These are phyloP conservation scores for Pentamera pediparva DNA, from an alignment of 53 echinoderm and acorn worm species.

Conservation along the genomic window DNA sequence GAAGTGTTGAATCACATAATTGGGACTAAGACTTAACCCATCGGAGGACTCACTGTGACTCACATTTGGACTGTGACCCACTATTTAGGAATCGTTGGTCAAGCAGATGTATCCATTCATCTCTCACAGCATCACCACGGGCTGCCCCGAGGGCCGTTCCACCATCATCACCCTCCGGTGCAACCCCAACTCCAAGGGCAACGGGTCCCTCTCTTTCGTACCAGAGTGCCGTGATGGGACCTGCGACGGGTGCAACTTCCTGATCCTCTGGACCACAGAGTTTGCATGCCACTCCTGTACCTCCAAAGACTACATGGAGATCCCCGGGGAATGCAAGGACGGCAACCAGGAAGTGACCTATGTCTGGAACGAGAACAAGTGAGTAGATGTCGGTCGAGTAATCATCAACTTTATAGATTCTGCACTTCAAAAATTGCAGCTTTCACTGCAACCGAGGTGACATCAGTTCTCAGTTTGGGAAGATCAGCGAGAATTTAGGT, in stretches of 20 bases:
- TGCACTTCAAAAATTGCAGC: no score
- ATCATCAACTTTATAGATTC: no score
- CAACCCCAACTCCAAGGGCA: constrained; percentile 47
- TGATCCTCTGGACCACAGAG: constrained; percentile 75
- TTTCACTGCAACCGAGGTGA: no score
- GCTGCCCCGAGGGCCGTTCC: constrained; percentile 80
- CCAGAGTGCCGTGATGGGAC: constrained; percentile 63
- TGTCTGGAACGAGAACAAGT: constrained; percentile 82
- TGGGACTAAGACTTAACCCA: no score
- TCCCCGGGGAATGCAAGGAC: constrained; percentile 59
- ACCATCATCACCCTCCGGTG: constrained; percentile 82
- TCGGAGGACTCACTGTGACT: no score
- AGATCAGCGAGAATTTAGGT: not conserved
- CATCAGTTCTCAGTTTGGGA: no score
- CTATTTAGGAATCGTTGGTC: no score
- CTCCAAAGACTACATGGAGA: constrained; percentile 54
- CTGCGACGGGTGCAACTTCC: constrained; percentile 95
- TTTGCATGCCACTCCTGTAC: constrained; percentile 67
- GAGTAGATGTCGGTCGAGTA: constrained; percentile 14
- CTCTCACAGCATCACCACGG: constrained; percentile 70
- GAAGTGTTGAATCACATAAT: no score
- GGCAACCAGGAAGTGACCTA: constrained; percentile 61
- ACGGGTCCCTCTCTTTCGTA: constrained; percentile 59
- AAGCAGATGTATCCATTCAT: no score
- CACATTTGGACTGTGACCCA: no score